Base-by-base conservation (phyloP, 2,113 vertebrate genomes). In the Phycodurus eques region DNA sequence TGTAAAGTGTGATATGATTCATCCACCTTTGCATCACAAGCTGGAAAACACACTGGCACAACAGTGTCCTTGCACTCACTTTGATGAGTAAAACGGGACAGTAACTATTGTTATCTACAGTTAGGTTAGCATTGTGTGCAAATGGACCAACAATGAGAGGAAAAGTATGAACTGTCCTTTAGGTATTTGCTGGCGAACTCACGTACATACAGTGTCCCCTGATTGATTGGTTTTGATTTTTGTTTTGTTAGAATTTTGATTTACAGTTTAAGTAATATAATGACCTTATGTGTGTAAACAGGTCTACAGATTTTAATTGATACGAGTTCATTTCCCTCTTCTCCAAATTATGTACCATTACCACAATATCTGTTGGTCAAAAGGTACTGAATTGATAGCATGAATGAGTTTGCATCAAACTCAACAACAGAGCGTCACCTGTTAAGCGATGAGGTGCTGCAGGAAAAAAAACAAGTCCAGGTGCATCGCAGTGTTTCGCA, bases 151-250 rank as follows among this genome's bases (percentile, higher is more conserved):
- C 81, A 84, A 85, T 82, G 61, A 76, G 76, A 73, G 88, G 84
- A 88, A 85, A 88, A 84, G 78, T 72, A 67, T 80, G 78, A 77
- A 77, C 84, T 87, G 85, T 88, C 78, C 75, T 64, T 77, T 44
- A 83, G 64, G 81, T 79, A 77, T 90, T 88, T 83, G 80, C 74
- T 70, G 70, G 82, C 74, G 79, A 73, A 70, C 54, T 49, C 57
- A 31, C 49, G 56, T 39, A 47, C 57, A 43, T 39, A 67, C 63
- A 70, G 9, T 9, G 31, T 61, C 31, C 31, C 6, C 31, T 61
- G 14, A 3, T 31, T 17, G 5, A 35, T 4, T 59, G 22, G n/a
- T 4, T 57, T 13, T 0, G n/a, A 31, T 59, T n/a, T 59, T 54
- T 56, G 8, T 56, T 56, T 22, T 56, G 8, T 20, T n/a, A n/a